Percentiles rank a stretch among this genome's conserved stretches.
Conservation (phyloP, 2,113 vertebrate species). For the Salvator merianae region DNA sequence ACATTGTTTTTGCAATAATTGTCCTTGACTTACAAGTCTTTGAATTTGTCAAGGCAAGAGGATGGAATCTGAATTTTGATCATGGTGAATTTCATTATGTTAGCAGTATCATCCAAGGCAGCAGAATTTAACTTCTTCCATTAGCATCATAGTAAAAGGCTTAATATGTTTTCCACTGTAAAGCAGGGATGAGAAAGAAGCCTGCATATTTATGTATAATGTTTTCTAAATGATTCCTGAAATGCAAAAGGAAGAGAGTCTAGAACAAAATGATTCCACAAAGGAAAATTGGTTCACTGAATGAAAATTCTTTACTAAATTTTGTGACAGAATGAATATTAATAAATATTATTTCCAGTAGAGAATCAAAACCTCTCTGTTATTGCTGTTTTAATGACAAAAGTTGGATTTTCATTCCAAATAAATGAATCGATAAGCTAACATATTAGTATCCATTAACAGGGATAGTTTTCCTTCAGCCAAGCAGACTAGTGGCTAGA, state of each 20-base stretch:
- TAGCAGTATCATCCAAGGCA: neutral
- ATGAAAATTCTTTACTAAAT: neutral
- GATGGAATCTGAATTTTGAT: conserved; percentile 12
- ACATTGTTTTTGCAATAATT: conserved; percentile 9
- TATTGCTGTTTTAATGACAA: neutral
- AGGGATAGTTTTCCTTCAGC: neutral
- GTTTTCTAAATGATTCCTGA: conserved; percentile 3
- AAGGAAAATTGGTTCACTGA: neutral
- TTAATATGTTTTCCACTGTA: neutral
- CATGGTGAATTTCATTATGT: conserved; percentile 19
- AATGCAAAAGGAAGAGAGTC: conserved; percentile 9
- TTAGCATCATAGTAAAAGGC: neutral
- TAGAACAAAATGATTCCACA: neutral
- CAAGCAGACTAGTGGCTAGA: neutral
- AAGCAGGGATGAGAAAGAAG: neutral
- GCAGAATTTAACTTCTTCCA: conserved; percentile 1
- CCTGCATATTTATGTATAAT: neutral
- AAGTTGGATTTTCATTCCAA: neutral
- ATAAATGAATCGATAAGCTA: neutral
- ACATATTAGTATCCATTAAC: neutral
- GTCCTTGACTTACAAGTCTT: neutral
- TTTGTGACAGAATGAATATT: neutral
- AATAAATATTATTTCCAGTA: neutral
- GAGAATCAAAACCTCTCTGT: neutral
- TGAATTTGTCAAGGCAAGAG: conserved; percentile 11